Conservation (phyloP, 2,888 invertebrate species). For the Pyrrhosoma nymphula region DNA sequence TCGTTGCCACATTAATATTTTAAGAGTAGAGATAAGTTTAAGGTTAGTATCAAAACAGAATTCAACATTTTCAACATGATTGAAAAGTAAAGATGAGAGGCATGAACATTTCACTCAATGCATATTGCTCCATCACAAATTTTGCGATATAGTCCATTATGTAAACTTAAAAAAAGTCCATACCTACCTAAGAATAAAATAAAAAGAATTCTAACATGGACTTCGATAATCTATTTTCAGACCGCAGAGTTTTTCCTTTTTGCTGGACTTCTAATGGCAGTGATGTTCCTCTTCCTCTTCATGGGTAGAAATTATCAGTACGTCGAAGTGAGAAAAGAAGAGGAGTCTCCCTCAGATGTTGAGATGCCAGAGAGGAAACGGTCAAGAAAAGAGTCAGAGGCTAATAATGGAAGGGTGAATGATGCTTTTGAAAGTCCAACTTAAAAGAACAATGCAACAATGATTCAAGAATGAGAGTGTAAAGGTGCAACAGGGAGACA, state of each 20-base stretch:
- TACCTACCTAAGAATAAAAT: neutral
- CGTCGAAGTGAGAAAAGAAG: constrained; percentile 74
- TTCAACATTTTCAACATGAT: too few relatives aligned
- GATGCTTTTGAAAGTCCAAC: constrained; percentile 69
- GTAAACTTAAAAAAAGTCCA: too few relatives aligned
- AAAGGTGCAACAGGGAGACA: neutral
- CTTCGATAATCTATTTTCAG: constrained; percentile 80
- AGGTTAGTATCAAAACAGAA: too few relatives aligned
- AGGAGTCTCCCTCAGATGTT: constrained; percentile 39
- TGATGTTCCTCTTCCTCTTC: constrained; percentile 89
- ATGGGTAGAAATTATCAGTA: constrained; percentile 91
- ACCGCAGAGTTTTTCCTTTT: constrained; percentile 93
- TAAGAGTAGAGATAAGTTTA: too few relatives aligned
- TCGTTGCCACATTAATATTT: too few relatives aligned
- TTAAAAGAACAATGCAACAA: neutral
- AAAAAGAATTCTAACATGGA: neutral
- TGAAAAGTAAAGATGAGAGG: too few relatives aligned
- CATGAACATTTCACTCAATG: too few relatives aligned
- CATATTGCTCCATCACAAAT: too few relatives aligned
- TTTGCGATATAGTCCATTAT: too few relatives aligned
- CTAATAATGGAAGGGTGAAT: constrained; percentile 68
- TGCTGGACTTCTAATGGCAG: constrained; percentile 90
- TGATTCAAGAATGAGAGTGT: neutral
- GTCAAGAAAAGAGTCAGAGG: constrained; percentile 56
- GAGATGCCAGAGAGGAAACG: neutral